phyloP scores from a whole-genome alignment of 2,113 vertebrate genomes.

The Myodes glareolus region DNA sequence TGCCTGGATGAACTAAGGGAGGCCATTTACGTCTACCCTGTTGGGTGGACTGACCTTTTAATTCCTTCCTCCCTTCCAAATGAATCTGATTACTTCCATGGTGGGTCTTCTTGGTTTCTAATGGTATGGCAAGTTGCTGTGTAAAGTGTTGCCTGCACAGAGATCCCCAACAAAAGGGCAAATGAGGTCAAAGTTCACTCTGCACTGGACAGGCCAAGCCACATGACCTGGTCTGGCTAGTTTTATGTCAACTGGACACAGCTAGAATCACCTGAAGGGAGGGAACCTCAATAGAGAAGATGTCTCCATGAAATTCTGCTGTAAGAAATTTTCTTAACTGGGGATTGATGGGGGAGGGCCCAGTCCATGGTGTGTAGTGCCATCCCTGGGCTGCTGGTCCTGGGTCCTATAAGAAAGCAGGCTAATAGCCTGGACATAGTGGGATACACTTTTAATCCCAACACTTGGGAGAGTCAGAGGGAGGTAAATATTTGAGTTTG shows the following conservation, averaged over 20 bases:
- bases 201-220: not conserved
- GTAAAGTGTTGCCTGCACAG: not conserved
- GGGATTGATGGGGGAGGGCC: not conserved
- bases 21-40: not conserved
- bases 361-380: not conserved
- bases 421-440: not conserved
- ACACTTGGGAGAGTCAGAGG: not conserved
- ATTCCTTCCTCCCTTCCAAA: not conserved
- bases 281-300: not conserved
- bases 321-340: not conserved
- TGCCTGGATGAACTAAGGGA: not conserved
- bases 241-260: not conserved
- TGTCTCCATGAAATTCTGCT: not conserved
- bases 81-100: not conserved
- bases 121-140: not conserved
- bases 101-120: not conserved
- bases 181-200: not conserved
- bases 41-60: not conserved
- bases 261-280: not conserved
- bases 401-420: not conserved
- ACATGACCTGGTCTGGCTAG: not conserved
- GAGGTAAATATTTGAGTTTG: not conserved
- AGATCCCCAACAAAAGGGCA: not conserved
- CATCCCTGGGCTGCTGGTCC: not conserved
- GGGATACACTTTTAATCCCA: not conserved